These are phyloP conservation scores for Scaptomyza graminum DNA, from an alignment of 1,140 invertebrate genomes.

Conservation along the genomic window DNA sequence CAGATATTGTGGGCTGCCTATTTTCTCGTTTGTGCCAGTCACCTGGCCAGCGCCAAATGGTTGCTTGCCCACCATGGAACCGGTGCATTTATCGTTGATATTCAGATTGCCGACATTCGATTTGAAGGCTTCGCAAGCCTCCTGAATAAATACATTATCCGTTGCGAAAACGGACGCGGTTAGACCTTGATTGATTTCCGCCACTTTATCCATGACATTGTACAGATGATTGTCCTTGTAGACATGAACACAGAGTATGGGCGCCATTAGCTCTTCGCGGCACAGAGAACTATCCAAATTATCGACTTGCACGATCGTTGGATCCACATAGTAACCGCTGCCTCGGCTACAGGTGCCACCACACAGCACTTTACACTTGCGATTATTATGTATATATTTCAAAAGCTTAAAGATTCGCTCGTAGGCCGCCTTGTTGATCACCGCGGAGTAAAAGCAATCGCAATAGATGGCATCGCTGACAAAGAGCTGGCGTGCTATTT, in stretches of 20 bases:
- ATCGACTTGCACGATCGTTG: conserved; percentile 95
- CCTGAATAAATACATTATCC: conserved; percentile 91
- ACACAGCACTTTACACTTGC: conserved; percentile 91
- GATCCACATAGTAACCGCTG: conserved; percentile 96
- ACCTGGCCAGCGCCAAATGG: conserved; percentile 97
- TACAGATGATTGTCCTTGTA: conserved; percentile 92
- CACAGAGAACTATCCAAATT: conserved; percentile 96
- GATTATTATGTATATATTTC: conserved; percentile 91
- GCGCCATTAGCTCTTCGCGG: conserved; percentile 98
- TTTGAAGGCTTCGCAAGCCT: conserved; percentile 91
- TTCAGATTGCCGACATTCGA: conserved; percentile 98
- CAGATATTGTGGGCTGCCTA: conserved; percentile 97
- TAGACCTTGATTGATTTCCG: conserved; percentile 92
- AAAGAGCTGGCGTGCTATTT: conserved; percentile 86
- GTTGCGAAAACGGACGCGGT: conserved; percentile 97
- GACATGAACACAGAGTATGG: conserved; percentile 95
- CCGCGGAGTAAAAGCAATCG: conserved; percentile 94
- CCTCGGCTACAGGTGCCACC: conserved; percentile 95
- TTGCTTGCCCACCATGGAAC: conserved; percentile 98
- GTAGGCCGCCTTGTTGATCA: conserved; percentile 97
- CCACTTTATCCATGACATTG: conserved; percentile 86
- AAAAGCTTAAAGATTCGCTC: conserved; percentile 94
- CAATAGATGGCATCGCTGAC: conserved; percentile 94
- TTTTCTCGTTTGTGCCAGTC: conserved; percentile 99
- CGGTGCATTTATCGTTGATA: conserved; percentile 99